phyloP scores from a whole-genome alignment of 2,113 vertebrate species.

The Prunella fulvescens region DNA sequence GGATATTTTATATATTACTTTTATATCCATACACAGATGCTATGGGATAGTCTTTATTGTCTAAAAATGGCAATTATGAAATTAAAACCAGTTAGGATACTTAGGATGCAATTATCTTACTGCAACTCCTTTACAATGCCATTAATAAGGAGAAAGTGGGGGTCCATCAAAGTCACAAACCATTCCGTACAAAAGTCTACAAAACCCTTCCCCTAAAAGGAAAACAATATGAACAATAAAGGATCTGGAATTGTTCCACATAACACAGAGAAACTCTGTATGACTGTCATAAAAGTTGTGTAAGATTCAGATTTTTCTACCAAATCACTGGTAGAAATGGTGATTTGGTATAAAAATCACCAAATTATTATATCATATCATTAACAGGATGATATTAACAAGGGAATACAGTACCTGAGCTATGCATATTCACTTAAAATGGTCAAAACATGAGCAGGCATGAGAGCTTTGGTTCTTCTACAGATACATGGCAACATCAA shows the following conservation, averaged over 20 bases:
- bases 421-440: not conserved
- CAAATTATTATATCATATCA: too few species aligned
- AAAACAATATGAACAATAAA: not conserved
- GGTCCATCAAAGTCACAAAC: not conserved
- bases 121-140: not conserved
- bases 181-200: not conserved
- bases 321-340: not conserved
- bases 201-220: not conserved
- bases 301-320: not conserved
- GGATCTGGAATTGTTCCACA: not conserved
- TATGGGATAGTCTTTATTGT: not conserved
- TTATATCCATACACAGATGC: not conserved
- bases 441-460: not conserved
- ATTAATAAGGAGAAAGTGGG: not conserved
- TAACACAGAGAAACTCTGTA: not conserved
- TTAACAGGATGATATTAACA: not conserved
- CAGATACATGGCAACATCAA: not conserved
- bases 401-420: not conserved
- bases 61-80: not conserved
- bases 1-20: not conserved
- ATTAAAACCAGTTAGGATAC: not conserved
- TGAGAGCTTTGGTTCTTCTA: not conserved
- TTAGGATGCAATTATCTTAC: not conserved
- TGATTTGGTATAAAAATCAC: too few species aligned
- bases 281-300: not conserved